These are phyloP conservation scores for Macaria liturata DNA, from an alignment of 2,888 invertebrate species.

Conservation along the genomic window DNA sequence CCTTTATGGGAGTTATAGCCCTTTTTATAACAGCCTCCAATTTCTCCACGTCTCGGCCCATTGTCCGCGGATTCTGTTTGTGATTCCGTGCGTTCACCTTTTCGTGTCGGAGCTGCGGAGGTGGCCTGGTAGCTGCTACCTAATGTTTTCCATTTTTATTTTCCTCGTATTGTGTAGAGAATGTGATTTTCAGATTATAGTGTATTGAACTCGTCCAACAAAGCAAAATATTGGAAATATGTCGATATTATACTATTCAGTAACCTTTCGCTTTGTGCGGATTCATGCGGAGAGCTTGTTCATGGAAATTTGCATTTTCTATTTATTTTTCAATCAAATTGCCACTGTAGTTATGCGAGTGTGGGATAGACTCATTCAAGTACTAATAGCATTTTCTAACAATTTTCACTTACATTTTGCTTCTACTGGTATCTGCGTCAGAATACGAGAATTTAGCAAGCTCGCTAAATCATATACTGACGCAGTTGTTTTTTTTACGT, in stretches of 20 bases:
- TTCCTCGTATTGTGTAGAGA: slow-evolving; percentile 21
- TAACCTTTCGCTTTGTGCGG: slow-evolving; percentile 7
- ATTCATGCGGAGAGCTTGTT: slow-evolving; percentile 1
- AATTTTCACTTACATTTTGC: too few relatives aligned
- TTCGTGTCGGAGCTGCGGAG: slow-evolving; percentile 9
- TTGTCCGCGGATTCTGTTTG: slow-evolving; percentile 29
- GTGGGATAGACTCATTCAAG: too few relatives aligned
- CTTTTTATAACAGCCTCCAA: slow-evolving; percentile 31
- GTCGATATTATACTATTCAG: slow-evolving; percentile 16
- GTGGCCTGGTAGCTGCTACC: slow-evolving; percentile 3
- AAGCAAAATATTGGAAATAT: slow-evolving; percentile 16
- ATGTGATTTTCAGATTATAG: slow-evolving; percentile 21
- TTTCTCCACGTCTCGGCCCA: slow-evolving; percentile 19
- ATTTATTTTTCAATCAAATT: not conserved
- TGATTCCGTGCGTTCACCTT: slow-evolving; percentile 30
- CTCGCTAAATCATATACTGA: too few relatives aligned
- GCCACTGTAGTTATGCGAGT: too few relatives aligned
- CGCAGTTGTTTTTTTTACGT: too few relatives aligned
- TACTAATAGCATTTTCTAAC: too few relatives aligned
- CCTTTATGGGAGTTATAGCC: slow-evolving; percentile 18
- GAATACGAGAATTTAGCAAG: too few relatives aligned
- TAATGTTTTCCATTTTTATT: slow-evolving; percentile 27
- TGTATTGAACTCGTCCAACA: slow-evolving; percentile 17
- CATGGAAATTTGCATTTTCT: slow-evolving; percentile 6
- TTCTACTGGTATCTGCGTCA: too few relatives aligned